Evolutionary conservation across 2,113 vertebrate genomes (phyloP).

Genomic region (Bujurquina vittata): DNA sequence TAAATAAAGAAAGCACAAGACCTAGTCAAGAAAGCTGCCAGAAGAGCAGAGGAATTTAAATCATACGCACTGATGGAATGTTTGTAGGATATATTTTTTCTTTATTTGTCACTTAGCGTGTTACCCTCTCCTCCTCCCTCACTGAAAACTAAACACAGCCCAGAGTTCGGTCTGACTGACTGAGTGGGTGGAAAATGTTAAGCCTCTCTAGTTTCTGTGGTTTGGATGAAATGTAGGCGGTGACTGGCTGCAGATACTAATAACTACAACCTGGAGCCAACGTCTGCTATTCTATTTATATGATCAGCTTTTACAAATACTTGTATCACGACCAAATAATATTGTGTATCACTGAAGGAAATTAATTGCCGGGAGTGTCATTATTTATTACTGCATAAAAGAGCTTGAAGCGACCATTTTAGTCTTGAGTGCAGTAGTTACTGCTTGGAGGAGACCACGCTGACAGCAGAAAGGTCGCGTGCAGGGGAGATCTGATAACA

Average conservation of each 20-base stretch:
- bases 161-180: conserved; percentile 44
- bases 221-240: conserved; percentile 39
- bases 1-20: conserved; percentile 69
- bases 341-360: not conserved
- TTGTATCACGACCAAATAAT: conserved; percentile 4
- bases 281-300: not conserved
- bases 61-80: conserved; percentile 78
- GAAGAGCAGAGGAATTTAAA: conserved; percentile 75
- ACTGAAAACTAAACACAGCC: conserved; percentile 41
- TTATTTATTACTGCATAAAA: not conserved
- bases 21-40: conserved; percentile 76
- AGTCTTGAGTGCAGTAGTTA: not conserved
- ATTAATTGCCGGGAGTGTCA: not conserved
- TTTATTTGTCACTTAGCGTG: conserved; percentile 64
- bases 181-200: conserved; percentile 52
- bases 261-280: conserved; percentile 10
- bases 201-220: conserved; percentile 33
- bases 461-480: not conserved
- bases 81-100: conserved; percentile 64
- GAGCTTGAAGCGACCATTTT: not conserved
- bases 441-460: not conserved
- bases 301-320: not conserved
- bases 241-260: conserved; percentile 6
- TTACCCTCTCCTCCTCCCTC: conserved; percentile 9
- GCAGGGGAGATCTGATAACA: too few relatives aligned